These are phyloP conservation scores for Ichneumoninae sp. DNA, from an alignment of 2,888 invertebrate species.

Conservation along the genomic window DNA sequence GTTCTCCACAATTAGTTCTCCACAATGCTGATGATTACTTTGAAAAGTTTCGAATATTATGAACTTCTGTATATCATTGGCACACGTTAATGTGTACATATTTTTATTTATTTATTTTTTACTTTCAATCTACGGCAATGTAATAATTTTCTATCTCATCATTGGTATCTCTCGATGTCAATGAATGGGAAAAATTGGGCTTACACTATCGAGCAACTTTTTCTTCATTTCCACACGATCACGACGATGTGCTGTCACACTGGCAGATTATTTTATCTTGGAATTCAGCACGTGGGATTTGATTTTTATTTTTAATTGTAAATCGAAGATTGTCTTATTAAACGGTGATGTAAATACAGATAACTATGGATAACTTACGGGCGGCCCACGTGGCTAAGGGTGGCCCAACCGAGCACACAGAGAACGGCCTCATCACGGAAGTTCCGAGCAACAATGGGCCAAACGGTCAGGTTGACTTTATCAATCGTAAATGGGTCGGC, in stretches of 20 bases:
- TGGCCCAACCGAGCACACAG: slow-evolving; percentile 81
- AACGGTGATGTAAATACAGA: slow-evolving; percentile 85
- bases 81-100: neutral
- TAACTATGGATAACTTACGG: slow-evolving; percentile 92
- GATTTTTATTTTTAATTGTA: neutral
- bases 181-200: neutral
- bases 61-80: neutral
- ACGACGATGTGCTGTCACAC: slow-evolving; percentile 31
- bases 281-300: slow-evolving; percentile 64
- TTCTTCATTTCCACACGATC: slow-evolving; percentile 3
- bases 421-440: slow-evolving; percentile 83
- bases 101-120: neutral
- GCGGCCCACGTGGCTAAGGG: slow-evolving; percentile 86
- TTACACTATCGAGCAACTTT: slow-evolving; percentile 11
- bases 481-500: slow-evolving; percentile 85
- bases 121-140: too few species aligned
- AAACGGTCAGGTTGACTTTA: slow-evolving; percentile 79
- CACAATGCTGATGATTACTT: neutral
- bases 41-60: neutral
- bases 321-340: slow-evolving; percentile 15
- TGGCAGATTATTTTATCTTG: slow-evolving; percentile 41
- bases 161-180: neutral
- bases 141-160: neutral
- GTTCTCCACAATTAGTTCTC: neutral
- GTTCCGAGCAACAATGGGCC: slow-evolving; percentile 70